phyloP scores from a whole-genome alignment of 2,113 vertebrate genomes.

The Oplegnathus fasciatus region DNA sequence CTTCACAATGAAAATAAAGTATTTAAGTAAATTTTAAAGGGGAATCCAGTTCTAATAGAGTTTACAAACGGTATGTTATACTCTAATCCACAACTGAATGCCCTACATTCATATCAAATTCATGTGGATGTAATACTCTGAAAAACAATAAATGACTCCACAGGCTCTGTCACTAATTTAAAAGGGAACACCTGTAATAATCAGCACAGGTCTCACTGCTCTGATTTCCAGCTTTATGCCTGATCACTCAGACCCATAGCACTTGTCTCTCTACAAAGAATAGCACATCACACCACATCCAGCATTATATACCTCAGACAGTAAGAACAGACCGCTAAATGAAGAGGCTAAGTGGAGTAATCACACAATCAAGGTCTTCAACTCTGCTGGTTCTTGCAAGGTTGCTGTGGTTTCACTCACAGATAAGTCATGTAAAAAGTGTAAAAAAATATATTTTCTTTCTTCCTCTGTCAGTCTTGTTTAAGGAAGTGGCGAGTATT shows the following conservation, averaged over 20 bases:
- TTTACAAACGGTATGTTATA: background rate
- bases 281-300: background rate
- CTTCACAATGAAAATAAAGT: background rate
- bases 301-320: background rate
- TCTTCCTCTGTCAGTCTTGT: slow-evolving; percentile 6
- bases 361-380: background rate
- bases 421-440: background rate
- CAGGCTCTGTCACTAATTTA: background rate
- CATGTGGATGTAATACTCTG: background rate
- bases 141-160: background rate
- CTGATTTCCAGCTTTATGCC: background rate
- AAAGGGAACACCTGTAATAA: background rate
- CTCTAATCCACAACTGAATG: background rate
- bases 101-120: background rate
- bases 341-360: background rate
- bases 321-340: background rate
- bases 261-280: background rate
- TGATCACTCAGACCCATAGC: background rate
- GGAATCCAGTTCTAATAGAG: background rate
- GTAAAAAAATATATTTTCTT: background rate
- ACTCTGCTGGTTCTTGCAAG: background rate
- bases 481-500: slow-evolving; percentile 15
- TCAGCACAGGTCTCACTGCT: background rate
- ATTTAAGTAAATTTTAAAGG: background rate
- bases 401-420: slow-evolving; percentile 16